Evolutionary conservation across 1,140 invertebrate genomes (phyloP).

Genomic region (Akabosia matsudoensis): DNA sequence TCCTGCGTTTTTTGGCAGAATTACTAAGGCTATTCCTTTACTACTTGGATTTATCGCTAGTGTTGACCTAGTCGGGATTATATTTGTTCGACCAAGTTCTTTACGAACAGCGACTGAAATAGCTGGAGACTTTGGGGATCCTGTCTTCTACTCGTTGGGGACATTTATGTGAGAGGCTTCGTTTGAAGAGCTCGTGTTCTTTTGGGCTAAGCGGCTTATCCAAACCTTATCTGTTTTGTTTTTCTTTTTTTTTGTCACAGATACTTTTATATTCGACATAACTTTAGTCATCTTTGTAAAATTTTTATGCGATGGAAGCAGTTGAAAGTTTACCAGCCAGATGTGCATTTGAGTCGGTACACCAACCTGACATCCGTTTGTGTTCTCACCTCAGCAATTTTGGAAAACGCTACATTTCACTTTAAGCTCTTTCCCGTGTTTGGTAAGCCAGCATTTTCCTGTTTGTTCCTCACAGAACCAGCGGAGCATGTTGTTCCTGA

Average conservation of each 20-base stretch:
- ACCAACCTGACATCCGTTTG: neutral
- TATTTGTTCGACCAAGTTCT: neutral
- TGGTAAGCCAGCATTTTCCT: neutral
- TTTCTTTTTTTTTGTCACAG: slow-evolving; percentile 13
- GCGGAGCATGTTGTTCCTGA: neutral
- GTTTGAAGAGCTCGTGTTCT: neutral
- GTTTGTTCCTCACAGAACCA: neutral
- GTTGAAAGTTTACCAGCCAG: neutral
- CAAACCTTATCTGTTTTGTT: too few relatives aligned
- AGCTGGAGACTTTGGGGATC: neutral
- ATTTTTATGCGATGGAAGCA: neutral
- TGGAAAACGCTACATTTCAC: slow-evolving; percentile 1
- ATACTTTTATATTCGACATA: neutral
- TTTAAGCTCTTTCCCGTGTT: slow-evolving; percentile 14
- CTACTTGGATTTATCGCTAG: neutral
- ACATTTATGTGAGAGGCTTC: neutral
- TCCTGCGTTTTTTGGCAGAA: neutral
- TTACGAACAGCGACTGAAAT: neutral
- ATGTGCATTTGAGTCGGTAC: neutral
- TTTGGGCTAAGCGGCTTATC: neutral
- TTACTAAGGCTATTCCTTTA: neutral
- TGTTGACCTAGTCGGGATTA: neutral
- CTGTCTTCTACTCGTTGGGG: neutral
- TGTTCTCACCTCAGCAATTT: neutral
- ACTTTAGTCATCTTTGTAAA: neutral